phyloP scores from a whole-genome alignment of 2,797 vertebrate species.

The Tapirus indicus region DNA sequence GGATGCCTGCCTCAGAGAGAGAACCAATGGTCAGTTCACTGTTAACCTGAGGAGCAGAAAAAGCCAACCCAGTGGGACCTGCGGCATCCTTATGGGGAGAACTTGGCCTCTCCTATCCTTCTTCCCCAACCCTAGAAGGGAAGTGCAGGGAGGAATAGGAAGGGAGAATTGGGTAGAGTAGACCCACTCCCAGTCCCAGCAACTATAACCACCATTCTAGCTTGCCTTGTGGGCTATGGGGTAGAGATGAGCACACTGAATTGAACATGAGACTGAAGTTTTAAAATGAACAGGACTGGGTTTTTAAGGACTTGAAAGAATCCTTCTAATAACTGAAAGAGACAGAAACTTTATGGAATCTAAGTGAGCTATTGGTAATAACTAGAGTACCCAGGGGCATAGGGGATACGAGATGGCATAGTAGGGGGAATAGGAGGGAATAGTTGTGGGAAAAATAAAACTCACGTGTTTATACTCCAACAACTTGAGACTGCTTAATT shows the following conservation, averaged over 20 bases:
- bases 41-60: neutral
- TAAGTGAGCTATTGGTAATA: neutral
- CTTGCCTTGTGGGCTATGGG: neutral
- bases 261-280: neutral
- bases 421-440: neutral
- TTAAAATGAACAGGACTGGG: slow-evolving; percentile 18
- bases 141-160: slow-evolving; percentile 20
- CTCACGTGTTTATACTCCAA: neutral
- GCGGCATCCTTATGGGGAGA: neutral
- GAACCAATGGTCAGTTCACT: neutral
- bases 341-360: neutral
- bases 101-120: neutral
- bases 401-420: neutral
- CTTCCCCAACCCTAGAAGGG: neutral
- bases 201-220: neutral
- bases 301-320: slow-evolving; percentile 43
- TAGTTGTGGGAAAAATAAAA: neutral
- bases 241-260: neutral
- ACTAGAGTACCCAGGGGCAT: neutral
- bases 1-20: neutral
- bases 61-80: neutral
- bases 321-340: neutral
- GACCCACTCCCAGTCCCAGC: neutral
- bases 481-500: neutral
- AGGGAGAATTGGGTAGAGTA: neutral